Base-by-base conservation (phyloP, 2,888 invertebrate genomes). In the Athripsodes cinereus region DNA sequence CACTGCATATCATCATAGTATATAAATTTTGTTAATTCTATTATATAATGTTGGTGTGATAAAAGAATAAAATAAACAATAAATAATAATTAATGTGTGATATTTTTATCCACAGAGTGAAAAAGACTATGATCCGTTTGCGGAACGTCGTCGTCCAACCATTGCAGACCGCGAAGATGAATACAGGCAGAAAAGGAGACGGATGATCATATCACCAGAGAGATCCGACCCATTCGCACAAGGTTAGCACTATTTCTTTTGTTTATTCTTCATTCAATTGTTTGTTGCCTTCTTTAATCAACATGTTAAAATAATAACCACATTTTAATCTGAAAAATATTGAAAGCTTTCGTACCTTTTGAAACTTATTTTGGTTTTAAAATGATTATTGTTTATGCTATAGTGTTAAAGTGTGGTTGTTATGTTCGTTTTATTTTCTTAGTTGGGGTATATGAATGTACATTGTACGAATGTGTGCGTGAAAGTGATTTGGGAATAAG, bases 131-230 rank as follows among this genome's bases (percentile, higher is more conserved):
- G 96, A 97, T 76, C 96, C 96, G 16, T 91, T 97, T 81, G 96
- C 93, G 52, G 94, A 95, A 66, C 86, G 93, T 67, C 83, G 95
- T 62, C 82, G 91, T 57, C 91, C 93, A 49, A 96, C 94, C 16
- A 94, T 98, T 70, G 92, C 93, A 1, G 97, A 98, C 68, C 84
- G 96, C 65, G 97, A 98, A 78, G 96, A 97, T 85, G 97, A 98
- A 71, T 99, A 99, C 70, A 84, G 93, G 57, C 90, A 90, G 68
- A 89, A 91, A 67, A 82, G 94, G 66, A 83, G 94, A 61, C 82
- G 90, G 73, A 88, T 92, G 84, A 90, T 90, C 63, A 96, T 99
- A 69, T 99, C 99, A 2, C 99, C 99, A 1, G 97, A 96, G 70
- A 83, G 99, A 68, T 86, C 90, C 66, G 99, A 99, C 82, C 96